Percentiles rank a stretch among this genome's conserved stretches.
These are phyloP conservation scores for Apoderus coryli DNA, from an alignment of 2,888 invertebrate species.

Conservation along the genomic window DNA sequence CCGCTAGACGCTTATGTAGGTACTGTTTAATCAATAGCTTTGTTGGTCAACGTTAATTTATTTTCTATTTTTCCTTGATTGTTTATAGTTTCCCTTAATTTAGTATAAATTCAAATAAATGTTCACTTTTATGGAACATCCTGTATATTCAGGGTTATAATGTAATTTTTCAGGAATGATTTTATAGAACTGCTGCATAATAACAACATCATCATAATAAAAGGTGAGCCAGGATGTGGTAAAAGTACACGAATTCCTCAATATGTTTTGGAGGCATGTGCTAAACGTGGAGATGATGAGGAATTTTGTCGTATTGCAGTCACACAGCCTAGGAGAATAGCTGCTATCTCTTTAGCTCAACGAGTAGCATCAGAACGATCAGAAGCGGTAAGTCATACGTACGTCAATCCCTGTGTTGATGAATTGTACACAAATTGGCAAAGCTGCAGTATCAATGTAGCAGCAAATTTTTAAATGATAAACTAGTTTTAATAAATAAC, in stretches of 20 bases:
- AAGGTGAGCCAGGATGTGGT: conserved; percentile 60
- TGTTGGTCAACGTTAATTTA: no score
- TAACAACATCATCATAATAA: conserved; percentile 43
- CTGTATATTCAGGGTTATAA: no score
- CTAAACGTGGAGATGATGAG: conserved; percentile 21
- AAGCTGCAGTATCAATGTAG: no score
- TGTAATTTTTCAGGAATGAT: conserved; percentile 29
- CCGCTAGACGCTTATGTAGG: no score
- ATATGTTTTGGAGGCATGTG: conserved; percentile 40
- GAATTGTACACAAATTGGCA: no score
- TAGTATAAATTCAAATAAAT: no score
- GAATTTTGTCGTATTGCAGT: conserved; percentile 42
- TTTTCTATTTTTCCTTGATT: no score
- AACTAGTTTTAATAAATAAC: conserved; percentile 8
- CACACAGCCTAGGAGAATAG: conserved; percentile 53
- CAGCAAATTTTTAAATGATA: no score
- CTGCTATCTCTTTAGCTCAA: conserved; percentile 51
- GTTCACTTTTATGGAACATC: no score
- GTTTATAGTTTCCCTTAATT: no score
- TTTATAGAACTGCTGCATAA: conserved; percentile 38
- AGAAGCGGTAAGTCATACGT: conserved; percentile 36
- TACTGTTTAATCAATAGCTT: no score
- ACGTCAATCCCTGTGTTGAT: no score
- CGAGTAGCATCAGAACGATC: conserved; percentile 46
- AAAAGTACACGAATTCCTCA: conserved; percentile 60